A percentile compares a stretch with the other conserved stretches of the same genome.
phyloP scores from a whole-genome alignment of 2,797 vertebrate species.

The Phylloscopus collybita region DNA sequence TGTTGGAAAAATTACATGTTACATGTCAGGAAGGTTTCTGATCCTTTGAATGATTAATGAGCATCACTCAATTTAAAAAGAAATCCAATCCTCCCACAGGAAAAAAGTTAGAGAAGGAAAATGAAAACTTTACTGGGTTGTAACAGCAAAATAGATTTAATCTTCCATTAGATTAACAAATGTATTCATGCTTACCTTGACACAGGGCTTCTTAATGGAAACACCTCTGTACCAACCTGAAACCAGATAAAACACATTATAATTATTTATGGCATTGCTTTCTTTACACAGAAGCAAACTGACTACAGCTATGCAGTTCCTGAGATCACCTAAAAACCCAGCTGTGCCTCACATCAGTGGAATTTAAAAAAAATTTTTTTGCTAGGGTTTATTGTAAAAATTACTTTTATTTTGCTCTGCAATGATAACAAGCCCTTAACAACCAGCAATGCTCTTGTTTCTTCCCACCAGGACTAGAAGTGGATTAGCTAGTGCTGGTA shows the following conservation, averaged over 20 bases:
- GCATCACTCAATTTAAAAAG: not conserved
- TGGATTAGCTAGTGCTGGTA: not conserved
- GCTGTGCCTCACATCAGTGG: not conserved
- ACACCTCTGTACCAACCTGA: constrained; percentile 97
- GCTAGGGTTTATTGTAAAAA: not conserved
- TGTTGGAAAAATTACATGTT: not conserved
- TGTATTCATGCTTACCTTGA: constrained; percentile 85
- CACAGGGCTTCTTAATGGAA: constrained; percentile 91
- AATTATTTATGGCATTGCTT: not conserved
- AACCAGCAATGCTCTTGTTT: not conserved
- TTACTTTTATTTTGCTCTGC: not conserved
- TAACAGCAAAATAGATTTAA: not conserved
- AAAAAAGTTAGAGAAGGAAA: not conserved
- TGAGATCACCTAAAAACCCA: not conserved
- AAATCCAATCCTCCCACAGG: not conserved
- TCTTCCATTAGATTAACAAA: not conserved
- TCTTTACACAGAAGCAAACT: not conserved
- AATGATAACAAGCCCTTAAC: not conserved
- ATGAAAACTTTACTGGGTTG: not conserved
- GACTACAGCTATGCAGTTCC: not conserved
- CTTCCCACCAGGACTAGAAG: not conserved
- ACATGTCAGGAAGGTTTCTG: not conserved
- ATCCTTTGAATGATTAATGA: not conserved
- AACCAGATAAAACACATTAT: constrained; percentile 49
- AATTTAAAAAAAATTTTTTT: not conserved